A percentile compares a stretch with the other conserved stretches of the same genome.
Evolutionary conservation across 2,888 invertebrate genomes (phyloP).

Genomic region (Acrobasis repandana): DNA sequence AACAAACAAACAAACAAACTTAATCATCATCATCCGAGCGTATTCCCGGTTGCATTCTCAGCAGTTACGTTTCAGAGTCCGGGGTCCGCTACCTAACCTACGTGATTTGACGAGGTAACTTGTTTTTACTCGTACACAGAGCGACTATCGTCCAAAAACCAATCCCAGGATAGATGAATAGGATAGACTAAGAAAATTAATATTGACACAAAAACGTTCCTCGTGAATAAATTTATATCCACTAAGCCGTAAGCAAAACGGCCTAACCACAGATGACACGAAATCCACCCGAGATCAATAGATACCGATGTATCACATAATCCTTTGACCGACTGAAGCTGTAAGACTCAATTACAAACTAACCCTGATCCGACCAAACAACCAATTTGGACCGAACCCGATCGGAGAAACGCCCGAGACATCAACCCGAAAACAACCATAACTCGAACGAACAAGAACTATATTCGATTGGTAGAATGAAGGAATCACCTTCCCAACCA

Average conservation of each 20-base stretch:
- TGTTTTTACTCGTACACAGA: too few relatives aligned
- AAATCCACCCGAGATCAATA: conserved; percentile 62
- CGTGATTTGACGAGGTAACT: too few relatives aligned
- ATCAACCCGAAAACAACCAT: conserved; percentile 42
- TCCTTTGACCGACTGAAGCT: conserved; percentile 77
- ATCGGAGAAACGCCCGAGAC: conserved; percentile 64
- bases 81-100: too few relatives aligned
- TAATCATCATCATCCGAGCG: too few relatives aligned
- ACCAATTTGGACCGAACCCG: conserved; percentile 79
- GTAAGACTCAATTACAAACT: conserved; percentile 81
- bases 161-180: too few relatives aligned
- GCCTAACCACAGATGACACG: conserved; percentile 11
- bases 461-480: conserved; percentile 24
- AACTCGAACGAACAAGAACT: conserved; percentile 28
- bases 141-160: too few relatives aligned
- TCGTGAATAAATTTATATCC: conserved; percentile 15
- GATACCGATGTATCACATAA: conserved; percentile 68
- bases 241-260: conserved; percentile 16
- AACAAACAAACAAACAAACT: too few relatives aligned
- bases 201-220: neutral
- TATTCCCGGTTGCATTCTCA: too few relatives aligned
- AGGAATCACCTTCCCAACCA: conserved; percentile 69
- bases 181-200: too few relatives aligned
- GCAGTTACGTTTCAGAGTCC: too few relatives aligned
- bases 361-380: conserved; percentile 79